phyloP scores from a whole-genome alignment of 2,113 vertebrate species.

The Thryonomys swinderianus region DNA sequence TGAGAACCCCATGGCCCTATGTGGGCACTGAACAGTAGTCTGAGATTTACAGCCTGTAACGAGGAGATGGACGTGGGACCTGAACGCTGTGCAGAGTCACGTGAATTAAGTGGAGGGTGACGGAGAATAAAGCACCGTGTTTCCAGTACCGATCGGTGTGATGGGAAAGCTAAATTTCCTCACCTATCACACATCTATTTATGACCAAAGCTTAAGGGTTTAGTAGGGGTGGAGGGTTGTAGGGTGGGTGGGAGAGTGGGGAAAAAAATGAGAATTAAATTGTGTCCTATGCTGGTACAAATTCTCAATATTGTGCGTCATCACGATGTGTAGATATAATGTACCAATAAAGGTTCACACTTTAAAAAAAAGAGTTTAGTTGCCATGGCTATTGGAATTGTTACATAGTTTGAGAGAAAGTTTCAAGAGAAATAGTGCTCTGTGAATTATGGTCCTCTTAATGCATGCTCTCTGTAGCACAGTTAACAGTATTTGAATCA shows the following conservation, averaged over 20 bases:
- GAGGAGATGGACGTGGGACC: background rate
- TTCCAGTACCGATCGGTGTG: background rate
- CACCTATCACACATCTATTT: background rate
- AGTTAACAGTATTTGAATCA: conserved; percentile 35
- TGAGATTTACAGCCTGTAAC: background rate
- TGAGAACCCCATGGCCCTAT: background rate
- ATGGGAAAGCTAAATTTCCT: background rate
- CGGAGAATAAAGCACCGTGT: background rate
- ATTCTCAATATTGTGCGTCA: too few species aligned
- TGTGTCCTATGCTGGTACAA: too few species aligned
- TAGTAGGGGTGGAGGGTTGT: too few species aligned
- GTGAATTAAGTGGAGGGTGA: background rate
- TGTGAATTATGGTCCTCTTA: background rate
- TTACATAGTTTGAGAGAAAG: background rate
- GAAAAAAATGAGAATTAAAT: too few species aligned
- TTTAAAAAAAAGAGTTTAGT: too few species aligned
- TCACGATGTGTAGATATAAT: too few species aligned
- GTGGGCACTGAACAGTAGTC: background rate
- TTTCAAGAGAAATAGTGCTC: conserved; percentile 30
- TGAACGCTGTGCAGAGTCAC: background rate
- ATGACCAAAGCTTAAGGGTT: background rate
- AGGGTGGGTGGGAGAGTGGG: too few species aligned
- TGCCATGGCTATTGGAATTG: background rate
- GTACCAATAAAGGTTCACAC: too few species aligned
- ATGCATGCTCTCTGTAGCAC: background rate